phyloP scores from a whole-genome alignment of 2,113 vertebrate genomes.

The Tachycineta bicolor region DNA sequence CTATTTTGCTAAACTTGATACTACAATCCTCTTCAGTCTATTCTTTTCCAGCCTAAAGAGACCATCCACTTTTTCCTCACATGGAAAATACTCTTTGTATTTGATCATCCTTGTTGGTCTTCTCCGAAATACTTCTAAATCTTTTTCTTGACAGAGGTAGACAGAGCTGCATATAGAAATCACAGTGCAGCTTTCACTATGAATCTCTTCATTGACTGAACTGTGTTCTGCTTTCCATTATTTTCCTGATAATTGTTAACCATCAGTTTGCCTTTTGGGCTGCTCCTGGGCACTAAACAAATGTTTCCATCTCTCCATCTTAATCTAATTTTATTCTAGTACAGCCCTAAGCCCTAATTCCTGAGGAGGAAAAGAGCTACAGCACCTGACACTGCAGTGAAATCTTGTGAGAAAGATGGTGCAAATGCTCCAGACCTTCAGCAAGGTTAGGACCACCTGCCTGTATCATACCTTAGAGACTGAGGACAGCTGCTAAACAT shows the following conservation, averaged over 20 bases:
- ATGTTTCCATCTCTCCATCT: neutral
- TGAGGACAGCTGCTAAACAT: neutral
- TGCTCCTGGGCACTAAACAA: conserved; percentile 25
- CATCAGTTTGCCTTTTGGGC: conserved; percentile 16
- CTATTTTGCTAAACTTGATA: neutral
- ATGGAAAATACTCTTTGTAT: conserved; percentile 41
- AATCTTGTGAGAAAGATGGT: neutral
- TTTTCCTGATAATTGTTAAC: conserved; percentile 29
- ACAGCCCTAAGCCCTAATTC: neutral
- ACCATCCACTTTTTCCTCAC: conserved; percentile 11
- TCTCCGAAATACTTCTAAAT: conserved; percentile 45
- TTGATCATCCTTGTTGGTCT: conserved; percentile 10
- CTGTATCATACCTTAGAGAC: neutral
- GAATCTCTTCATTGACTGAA: neutral
- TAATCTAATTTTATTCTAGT: neutral
- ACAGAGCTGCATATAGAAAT: neutral
- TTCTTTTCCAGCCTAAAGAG: conserved; percentile 16
- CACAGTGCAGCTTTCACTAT: neutral
- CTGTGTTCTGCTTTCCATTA: conserved; percentile 39
- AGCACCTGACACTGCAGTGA: neutral
- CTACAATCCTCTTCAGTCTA: neutral
- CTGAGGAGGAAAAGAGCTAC: neutral
- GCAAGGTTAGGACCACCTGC: neutral
- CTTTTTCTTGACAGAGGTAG: conserved; percentile 8
- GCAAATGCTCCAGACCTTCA: neutral